phyloP scores from a whole-genome alignment of 2,888 invertebrate species.

The Acanthacorydalis orientalis region DNA sequence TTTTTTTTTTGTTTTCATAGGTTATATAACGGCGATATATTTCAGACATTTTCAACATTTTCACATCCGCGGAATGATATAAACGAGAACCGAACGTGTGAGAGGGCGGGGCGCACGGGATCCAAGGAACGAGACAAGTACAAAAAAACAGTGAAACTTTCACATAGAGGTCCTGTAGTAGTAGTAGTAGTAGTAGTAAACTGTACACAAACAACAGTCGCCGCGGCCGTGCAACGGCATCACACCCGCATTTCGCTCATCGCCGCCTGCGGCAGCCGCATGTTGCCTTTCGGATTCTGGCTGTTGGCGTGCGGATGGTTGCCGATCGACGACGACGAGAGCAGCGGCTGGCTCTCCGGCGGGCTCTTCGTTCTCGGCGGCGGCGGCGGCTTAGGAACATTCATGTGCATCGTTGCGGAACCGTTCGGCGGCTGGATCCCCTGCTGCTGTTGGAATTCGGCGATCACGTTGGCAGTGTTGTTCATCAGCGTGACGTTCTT shows the following conservation, averaged over 20 bases:
- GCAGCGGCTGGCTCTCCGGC: slow-evolving; percentile 36
- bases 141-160: too few species aligned
- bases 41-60: too few species aligned
- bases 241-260: slow-evolving; percentile 86
- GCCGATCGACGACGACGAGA: slow-evolving; percentile 15
- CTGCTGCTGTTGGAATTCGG: slow-evolving; percentile 39
- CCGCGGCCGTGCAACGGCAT: slow-evolving; percentile 24
- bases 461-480: slow-evolving; percentile 33
- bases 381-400: slow-evolving; percentile 38
- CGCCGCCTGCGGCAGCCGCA: slow-evolving; percentile 61
- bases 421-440: slow-evolving; percentile 42
- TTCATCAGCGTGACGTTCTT: slow-evolving; percentile 35
- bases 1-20: too few species aligned
- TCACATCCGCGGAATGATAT: too few species aligned
- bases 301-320: slow-evolving; percentile 24
- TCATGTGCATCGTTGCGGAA: slow-evolving; percentile 34
- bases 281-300: slow-evolving; percentile 29
- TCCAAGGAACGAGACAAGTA: too few species aligned
- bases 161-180: too few species aligned
- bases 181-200: too few species aligned
- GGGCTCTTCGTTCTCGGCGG: slow-evolving; percentile 37
- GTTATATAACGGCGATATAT: too few species aligned
- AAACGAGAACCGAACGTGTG: too few species aligned
- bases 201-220: too few species aligned
- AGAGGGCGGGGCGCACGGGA: too few species aligned